phyloP scores from a whole-genome alignment of 35 echinoderm and acorn worm genomes.

The Hemicentrotus pulcherrimus region DNA sequence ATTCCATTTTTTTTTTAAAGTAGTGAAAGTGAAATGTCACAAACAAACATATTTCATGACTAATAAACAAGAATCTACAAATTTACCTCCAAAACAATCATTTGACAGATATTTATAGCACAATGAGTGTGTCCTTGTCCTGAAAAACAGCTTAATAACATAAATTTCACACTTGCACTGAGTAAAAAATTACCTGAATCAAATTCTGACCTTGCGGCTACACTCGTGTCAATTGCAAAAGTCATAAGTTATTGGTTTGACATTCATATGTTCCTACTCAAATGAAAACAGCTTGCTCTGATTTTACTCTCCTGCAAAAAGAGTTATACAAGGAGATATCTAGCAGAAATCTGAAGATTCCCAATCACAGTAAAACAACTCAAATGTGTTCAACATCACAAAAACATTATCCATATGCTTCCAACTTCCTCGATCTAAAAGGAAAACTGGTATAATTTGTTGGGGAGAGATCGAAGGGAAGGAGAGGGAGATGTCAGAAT shows the following conservation, averaged over 20 bases:
- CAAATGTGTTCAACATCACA: background rate
- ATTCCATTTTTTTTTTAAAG: too few relatives aligned
- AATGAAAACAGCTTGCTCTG: background rate
- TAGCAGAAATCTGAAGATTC: background rate
- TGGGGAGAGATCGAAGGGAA: background rate
- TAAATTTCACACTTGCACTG: background rate
- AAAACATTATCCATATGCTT: background rate
- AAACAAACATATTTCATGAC: too few relatives aligned
- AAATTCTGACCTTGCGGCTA: background rate
- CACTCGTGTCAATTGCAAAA: background rate
- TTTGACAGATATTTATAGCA: too few relatives aligned
- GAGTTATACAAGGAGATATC: background rate
- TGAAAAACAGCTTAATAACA: background rate
- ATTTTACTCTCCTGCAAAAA: background rate
- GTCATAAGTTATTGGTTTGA: background rate
- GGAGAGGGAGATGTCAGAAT: background rate
- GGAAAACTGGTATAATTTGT: background rate
- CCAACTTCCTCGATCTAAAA: background rate
- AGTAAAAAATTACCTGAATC: background rate
- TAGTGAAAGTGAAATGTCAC: too few relatives aligned
- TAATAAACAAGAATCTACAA: too few relatives aligned
- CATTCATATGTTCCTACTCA: background rate
- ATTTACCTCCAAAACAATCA: too few relatives aligned
- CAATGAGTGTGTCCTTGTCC: background rate
- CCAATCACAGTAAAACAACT: background rate